phyloP scores from a whole-genome alignment of 2,113 vertebrate genomes.

The Heterocephalus glaber region DNA sequence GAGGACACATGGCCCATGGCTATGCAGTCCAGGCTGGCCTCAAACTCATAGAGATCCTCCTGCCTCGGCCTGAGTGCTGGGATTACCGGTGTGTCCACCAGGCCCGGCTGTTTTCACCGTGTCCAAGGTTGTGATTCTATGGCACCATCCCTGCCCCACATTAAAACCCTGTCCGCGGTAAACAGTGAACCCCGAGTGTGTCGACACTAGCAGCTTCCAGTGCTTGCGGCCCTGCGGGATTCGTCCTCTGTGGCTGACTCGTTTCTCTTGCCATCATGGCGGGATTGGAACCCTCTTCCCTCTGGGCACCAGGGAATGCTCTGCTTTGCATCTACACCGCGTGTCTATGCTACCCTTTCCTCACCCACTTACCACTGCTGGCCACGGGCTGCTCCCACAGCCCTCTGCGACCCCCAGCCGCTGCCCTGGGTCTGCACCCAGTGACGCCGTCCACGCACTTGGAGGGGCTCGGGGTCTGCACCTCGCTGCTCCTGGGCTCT shows the following conservation, averaged over 20 bases:
- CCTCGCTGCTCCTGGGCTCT: too few relatives aligned
- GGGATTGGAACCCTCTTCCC: neutral
- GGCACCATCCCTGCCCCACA: neutral
- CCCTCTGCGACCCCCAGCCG: too few relatives aligned
- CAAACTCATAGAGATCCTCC: neutral
- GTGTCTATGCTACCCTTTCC: rapidly evolving
- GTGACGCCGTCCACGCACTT: too few relatives aligned
- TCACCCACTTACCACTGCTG: rapidly evolving
- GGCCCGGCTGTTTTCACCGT: neutral
- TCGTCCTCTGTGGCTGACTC: neutral
- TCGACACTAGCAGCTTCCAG: neutral
- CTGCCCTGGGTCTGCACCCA: too few relatives aligned
- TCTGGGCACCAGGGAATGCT: neutral
- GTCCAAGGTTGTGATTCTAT: neutral
- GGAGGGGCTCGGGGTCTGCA: too few relatives aligned
- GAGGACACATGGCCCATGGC: neutral
- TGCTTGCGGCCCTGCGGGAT: neutral
- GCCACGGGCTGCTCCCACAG: too few relatives aligned
- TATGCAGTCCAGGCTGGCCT: neutral
- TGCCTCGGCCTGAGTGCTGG: neutral
- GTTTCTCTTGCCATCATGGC: rapidly evolving
- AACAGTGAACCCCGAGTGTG: neutral
- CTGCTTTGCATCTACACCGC: neutral
- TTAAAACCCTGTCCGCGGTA: neutral
- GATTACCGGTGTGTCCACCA: rapidly evolving